Conservation (phyloP, 2,113 vertebrate genomes). For the Pachycephala philippinensis region DNA sequence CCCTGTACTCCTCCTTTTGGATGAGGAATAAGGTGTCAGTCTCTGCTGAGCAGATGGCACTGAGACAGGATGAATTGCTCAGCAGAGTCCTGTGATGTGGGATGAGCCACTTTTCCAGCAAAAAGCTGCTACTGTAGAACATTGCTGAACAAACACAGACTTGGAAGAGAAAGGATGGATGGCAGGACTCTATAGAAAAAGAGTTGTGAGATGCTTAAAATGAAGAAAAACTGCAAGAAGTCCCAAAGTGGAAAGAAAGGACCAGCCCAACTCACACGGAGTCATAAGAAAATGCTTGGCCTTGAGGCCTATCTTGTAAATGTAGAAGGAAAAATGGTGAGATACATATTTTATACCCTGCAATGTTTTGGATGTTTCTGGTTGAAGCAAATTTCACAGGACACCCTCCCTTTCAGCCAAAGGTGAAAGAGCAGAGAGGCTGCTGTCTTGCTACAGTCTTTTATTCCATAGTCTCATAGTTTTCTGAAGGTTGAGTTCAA, state of each 20-base stretch:
- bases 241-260: background rate
- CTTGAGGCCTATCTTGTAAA: background rate
- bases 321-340: background rate
- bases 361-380: background rate
- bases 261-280: background rate
- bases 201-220: background rate
- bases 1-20: background rate
- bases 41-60: background rate
- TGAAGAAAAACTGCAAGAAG: background rate
- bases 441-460: no score
- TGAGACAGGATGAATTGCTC: background rate
- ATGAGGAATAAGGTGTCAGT: background rate
- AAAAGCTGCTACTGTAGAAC: background rate
- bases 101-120: background rate
- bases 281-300: background rate
- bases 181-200: background rate
- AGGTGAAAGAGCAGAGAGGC: no score
- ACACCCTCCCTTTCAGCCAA: no score
- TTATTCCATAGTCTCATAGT: no score
- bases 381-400: no score
- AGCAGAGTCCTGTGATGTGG: background rate
- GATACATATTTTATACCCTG: background rate
- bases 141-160: background rate
- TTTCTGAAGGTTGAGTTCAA: no score
- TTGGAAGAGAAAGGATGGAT: background rate